Conservation (phyloP, 2,113 vertebrate species). For the Sisor rabdophorus region DNA sequence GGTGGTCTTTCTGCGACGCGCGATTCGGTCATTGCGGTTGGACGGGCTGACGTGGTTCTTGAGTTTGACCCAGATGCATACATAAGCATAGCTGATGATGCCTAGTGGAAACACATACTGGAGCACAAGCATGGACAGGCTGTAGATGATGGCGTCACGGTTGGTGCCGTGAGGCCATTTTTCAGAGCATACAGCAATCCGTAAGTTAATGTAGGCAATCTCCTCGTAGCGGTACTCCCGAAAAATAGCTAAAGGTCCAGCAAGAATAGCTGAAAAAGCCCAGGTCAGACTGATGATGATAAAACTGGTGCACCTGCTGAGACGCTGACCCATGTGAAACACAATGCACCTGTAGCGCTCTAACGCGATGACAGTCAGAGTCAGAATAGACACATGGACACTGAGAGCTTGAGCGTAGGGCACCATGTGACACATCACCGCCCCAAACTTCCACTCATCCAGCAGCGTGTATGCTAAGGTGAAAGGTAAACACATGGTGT, state of each 20-base stretch:
- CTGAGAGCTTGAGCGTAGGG: slow-evolving; percentile 86
- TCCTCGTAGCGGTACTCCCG: slow-evolving; percentile 82
- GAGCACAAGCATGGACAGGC: slow-evolving; percentile 85
- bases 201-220: slow-evolving; percentile 79
- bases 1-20: slow-evolving; percentile 81
- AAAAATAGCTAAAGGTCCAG: slow-evolving; percentile 85
- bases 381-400: slow-evolving; percentile 84
- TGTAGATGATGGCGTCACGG: slow-evolving; percentile 86
- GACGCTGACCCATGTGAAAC: slow-evolving; percentile 82
- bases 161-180: slow-evolving; percentile 82
- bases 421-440: slow-evolving; percentile 83
- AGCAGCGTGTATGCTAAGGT: slow-evolving; percentile 83
- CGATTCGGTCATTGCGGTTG: slow-evolving; percentile 74
- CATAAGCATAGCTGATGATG: slow-evolving; percentile 85
- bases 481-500: slow-evolving; percentile 85
- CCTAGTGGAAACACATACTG: slow-evolving; percentile 83
- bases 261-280: slow-evolving; percentile 76
- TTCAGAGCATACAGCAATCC: slow-evolving; percentile 83
- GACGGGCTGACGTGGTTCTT: slow-evolving; percentile 84
- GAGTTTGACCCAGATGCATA: slow-evolving; percentile 89
- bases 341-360: slow-evolving; percentile 87
- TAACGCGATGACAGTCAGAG: slow-evolving; percentile 84
- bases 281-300: slow-evolving; percentile 80
- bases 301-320: slow-evolving; percentile 78
- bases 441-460: slow-evolving; percentile 89